Conservation (phyloP, 2,888 invertebrate species). For the Phyto melanocephala region DNA sequence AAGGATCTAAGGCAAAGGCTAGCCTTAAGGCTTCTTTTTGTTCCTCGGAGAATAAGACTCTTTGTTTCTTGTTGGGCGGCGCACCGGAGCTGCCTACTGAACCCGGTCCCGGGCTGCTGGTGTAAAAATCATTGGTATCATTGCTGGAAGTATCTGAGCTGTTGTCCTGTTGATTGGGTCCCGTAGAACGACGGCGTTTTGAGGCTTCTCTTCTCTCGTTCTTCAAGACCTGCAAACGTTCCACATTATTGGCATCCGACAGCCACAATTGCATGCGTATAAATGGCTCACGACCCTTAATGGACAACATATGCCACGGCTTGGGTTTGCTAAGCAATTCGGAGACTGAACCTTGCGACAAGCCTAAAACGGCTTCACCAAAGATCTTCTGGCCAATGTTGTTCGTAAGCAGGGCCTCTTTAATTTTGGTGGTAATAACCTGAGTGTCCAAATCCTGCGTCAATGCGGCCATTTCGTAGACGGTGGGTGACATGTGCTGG, state of each 20-base stretch:
- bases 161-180: conserved; percentile 90
- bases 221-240: conserved; percentile 93
- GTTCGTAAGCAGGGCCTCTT: conserved; percentile 96
- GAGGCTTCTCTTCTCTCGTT: conserved; percentile 95
- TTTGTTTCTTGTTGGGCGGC: conserved; percentile 94
- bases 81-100: conserved; percentile 81
- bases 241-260: conserved; percentile 96
- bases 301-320: conserved; percentile 99
- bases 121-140: conserved; percentile 93
- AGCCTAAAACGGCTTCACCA: conserved; percentile 97
- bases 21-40: conserved; percentile 97
- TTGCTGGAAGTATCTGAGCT: conserved; percentile 93
- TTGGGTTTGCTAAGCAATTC: conserved; percentile 98
- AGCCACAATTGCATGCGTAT: conserved; percentile 98
- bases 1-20: conserved; percentile 97
- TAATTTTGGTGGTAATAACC: conserved; percentile 96
- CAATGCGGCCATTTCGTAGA: conserved; percentile 97
- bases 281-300: conserved; percentile 97
- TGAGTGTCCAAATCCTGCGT: conserved; percentile 98
- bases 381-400: conserved; percentile 99
- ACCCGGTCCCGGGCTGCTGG: conserved; percentile 88
- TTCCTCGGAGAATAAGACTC: conserved; percentile 98
- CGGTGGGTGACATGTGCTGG: conserved; percentile 94
- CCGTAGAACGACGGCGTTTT: conserved; percentile 91
- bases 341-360: conserved; percentile 98